Conservation (phyloP, 2,113 vertebrate genomes). For the Recurvirostra avosetta region DNA sequence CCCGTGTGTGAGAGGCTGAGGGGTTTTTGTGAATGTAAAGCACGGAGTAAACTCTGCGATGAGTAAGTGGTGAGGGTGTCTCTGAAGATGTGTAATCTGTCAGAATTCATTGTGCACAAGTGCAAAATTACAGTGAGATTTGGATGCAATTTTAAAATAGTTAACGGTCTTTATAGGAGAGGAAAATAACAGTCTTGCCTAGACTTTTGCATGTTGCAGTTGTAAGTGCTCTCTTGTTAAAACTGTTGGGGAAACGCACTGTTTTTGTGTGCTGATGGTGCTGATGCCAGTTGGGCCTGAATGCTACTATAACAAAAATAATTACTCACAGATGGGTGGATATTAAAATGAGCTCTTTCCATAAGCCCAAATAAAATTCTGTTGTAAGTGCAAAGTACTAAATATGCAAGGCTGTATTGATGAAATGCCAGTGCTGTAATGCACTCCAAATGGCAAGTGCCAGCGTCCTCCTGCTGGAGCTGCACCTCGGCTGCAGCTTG, state of each 20-base stretch:
- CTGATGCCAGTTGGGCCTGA: slow-evolving; percentile 10
- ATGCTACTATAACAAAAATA: neutral
- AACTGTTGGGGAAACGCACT: neutral
- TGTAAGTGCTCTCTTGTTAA: neutral
- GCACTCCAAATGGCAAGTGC: neutral
- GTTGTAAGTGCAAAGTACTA: neutral
- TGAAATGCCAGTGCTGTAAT: neutral
- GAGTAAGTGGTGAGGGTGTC: neutral
- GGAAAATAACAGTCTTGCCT: neutral
- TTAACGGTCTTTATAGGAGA: neutral
- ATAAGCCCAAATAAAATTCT: neutral
- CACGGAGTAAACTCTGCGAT: fast-evolving
- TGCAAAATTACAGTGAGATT: neutral
- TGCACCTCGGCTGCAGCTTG: neutral
- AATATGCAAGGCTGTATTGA: neutral
- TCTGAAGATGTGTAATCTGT: neutral
- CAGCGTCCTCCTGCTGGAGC: neutral
- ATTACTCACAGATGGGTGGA: slow-evolving; percentile 41
- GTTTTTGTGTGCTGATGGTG: neutral
- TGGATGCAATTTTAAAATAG: neutral
- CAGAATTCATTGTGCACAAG: neutral
- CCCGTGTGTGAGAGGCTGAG: neutral
- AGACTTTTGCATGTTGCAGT: neutral
- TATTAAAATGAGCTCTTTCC: neutral
- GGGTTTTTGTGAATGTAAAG: neutral